These are phyloP conservation scores for Liparis tanakae DNA, from an alignment of 2,797 vertebrate species.

Conservation along the genomic window DNA sequence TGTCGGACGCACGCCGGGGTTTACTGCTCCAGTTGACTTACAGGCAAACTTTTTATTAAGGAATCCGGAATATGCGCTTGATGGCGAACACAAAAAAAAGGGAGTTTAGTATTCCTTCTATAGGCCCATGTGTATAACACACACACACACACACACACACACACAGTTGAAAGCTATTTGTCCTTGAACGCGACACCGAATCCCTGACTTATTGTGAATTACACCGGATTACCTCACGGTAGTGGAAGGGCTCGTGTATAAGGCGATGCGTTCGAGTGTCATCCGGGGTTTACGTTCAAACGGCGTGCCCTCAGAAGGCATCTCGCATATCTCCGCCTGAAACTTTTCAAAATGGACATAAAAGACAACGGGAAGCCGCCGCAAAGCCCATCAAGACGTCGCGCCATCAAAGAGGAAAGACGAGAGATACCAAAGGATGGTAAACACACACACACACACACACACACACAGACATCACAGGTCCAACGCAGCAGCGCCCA, in stretches of 20 bases:
- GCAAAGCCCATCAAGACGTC: conserved; percentile 62
- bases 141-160: neutral
- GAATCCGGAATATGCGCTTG: neutral
- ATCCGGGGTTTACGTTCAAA: conserved; percentile 56
- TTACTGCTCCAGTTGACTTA: neutral
- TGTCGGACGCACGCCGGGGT: too few relatives aligned
- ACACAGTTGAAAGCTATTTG: conserved; percentile 30
- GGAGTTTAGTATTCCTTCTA: neutral
- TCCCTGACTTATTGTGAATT: conserved; percentile 28
- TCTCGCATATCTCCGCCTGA: conserved; percentile 49
- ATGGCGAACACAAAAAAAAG: neutral
- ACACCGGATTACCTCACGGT: conserved; percentile 34
- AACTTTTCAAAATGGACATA: conserved; percentile 61
- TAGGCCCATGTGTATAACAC: neutral
- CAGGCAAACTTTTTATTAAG: neutral
- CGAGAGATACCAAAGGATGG: conserved; percentile 74
- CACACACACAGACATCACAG: conserved; percentile 41
- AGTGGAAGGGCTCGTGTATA: conserved; percentile 36
- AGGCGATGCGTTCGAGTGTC: conserved; percentile 8
- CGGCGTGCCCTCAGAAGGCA: conserved; percentile 39
- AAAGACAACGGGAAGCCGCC: conserved; percentile 60
- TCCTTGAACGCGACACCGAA: conserved; percentile 43
- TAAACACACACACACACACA: conserved; percentile 44
- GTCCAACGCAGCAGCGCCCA: conserved; percentile 33
- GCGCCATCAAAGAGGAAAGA: conserved; percentile 73